Percentiles rank a stretch among this genome's conserved stretches.
phyloP scores from a whole-genome alignment of 2,888 invertebrate species.

The Toxonevra muliebris region DNA sequence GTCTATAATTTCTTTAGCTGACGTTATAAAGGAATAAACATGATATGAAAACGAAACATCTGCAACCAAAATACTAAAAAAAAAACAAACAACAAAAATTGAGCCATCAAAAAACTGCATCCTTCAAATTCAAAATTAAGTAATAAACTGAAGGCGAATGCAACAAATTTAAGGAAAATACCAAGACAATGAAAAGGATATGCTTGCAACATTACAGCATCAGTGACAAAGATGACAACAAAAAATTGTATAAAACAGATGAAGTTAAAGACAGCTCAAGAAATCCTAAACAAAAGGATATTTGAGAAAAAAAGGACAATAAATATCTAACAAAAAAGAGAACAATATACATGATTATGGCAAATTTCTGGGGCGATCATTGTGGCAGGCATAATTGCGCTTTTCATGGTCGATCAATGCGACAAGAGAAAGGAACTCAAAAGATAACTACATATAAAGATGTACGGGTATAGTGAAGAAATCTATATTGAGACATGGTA shows the following conservation, averaged over 20 bases:
- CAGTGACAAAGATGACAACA: constrained; percentile 35
- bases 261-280: background rate
- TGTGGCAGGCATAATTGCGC: constrained; percentile 41
- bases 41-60: background rate
- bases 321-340: constrained; percentile 19
- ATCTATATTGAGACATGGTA: constrained; percentile 12
- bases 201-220: constrained; percentile 30
- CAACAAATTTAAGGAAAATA: constrained; percentile 6
- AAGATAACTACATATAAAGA: constrained; percentile 20
- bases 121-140: too few species aligned
- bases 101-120: background rate
- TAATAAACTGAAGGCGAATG: too few species aligned
- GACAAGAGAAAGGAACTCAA: constrained; percentile 15
- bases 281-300: constrained; percentile 22
- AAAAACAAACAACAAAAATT: background rate
- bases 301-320: background rate
- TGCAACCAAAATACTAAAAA: constrained; percentile 1
- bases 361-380: constrained; percentile 36
- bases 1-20: too few species aligned
- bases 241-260: constrained; percentile 30
- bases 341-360: constrained; percentile 40
- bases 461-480: constrained; percentile 1
- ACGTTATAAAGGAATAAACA: too few species aligned
- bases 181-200: background rate
- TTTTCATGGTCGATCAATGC: constrained; percentile 41